phyloP scores from a whole-genome alignment of 1,140 invertebrate species.

The Euglossa dilemma region DNA sequence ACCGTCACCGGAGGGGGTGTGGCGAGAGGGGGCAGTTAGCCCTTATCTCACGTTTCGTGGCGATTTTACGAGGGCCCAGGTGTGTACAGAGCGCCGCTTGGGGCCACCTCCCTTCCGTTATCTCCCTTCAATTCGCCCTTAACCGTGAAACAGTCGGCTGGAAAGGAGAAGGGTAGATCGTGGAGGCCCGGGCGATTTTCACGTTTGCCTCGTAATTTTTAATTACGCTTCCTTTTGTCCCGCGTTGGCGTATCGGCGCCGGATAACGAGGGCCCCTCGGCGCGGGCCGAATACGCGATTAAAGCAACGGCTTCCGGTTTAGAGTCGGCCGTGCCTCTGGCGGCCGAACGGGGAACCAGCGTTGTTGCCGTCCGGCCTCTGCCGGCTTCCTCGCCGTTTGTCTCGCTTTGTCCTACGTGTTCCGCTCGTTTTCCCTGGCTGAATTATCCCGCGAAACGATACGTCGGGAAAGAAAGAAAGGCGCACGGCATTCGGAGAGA shows the following conservation, averaged over 20 bases:
- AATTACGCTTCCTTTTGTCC: slow-evolving; percentile 59
- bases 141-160: too few relatives aligned
- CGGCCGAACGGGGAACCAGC: slow-evolving; percentile 9
- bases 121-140: slow-evolving; percentile 17
- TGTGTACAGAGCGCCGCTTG: neutral
- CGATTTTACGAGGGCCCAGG: slow-evolving; percentile 15
- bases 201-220: slow-evolving; percentile 54
- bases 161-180: too few relatives aligned
- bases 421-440: neutral
- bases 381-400: neutral
- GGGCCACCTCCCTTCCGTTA: neutral
- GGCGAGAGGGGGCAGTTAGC: slow-evolving; percentile 14
- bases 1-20: neutral
- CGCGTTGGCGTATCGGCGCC: slow-evolving; percentile 32
- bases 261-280: slow-evolving; percentile 59
- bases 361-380: slow-evolving; percentile 16
- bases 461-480: neutral
- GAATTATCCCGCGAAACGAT: slow-evolving; percentile 10
- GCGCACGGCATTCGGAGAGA: neutral
- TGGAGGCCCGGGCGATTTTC: slow-evolving; percentile 4
- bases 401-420: neutral
- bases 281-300: slow-evolving; percentile 56
- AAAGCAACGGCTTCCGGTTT: slow-evolving; percentile 51
- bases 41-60: slow-evolving; percentile 38
- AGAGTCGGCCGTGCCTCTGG: slow-evolving; percentile 31